Evolutionary conservation across 2,888 invertebrate genomes (phyloP), one percentile per base, ranked within the genome.

Genomic region (Leptopterna dolabrata): DNA sequence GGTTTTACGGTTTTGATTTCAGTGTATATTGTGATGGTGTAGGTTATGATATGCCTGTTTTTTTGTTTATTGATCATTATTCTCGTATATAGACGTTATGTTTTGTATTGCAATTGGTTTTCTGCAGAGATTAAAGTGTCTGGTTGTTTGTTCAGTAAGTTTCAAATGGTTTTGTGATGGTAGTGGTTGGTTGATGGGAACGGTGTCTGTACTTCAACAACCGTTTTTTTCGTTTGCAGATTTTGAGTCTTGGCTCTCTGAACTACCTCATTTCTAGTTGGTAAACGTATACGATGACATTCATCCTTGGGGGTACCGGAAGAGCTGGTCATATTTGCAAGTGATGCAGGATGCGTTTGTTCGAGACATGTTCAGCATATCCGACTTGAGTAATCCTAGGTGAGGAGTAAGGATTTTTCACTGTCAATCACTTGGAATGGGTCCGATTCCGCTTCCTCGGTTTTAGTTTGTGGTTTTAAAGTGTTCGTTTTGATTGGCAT

Each of bases 281-380:
- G 30, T 36, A 19, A 41, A 29, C 36, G 0, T 16, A 14, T 73
- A 51, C 13, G 41, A 85, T 85, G 85, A 14, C 29, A 27, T 19
- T 73, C 27, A 47, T 30, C 71, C 29, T 45, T 16, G 47, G 45
- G 24, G 6, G 45, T 85, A 73, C n/a, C 16, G 29, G 16, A n/a
- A 19, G 4, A 45, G 45, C 19, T 47, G 3, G 73, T 76, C 71
- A 14, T n/a, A 30, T 78, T 70, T 19, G 63, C 87, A 90, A 89
- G 90, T 88, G 78, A 90, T 90, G 90, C 90, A 90, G 90, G 90
- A 90, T 90, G 90, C 89, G 88, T 89, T 90, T 90, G 82, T 86
- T 88, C 90, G 89, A 89, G 90, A 90, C 89, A 90, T 90, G 90
- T 90, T 90, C 89, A 89, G 88, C 88, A 71, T 89, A 89, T 88